Base-by-base conservation (phyloP, 1,140 invertebrate species). In the Scaptomyza hsui region DNA sequence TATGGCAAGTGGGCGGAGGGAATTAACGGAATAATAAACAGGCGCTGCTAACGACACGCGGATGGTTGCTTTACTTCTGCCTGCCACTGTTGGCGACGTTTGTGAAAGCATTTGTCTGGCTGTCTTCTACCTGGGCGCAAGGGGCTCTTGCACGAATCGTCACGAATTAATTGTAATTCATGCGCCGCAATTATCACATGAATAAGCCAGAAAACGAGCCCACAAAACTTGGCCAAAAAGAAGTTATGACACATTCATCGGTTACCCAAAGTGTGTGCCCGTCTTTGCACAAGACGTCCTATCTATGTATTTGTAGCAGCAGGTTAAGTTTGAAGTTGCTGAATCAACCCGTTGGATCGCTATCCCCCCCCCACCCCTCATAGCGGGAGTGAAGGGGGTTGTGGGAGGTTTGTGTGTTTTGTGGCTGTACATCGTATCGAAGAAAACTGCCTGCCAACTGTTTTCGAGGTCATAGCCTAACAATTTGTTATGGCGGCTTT, bases 21-120 rank as follows among this genome's bases (percentile, higher is more conserved):
- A 88, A 86, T 86, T 86, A 86, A 82, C 82, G 61, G 82, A 86
- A 86, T 86, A 86, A 86, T 86, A 86, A 86, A 88, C 82, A 86
- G 82, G 82, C 82, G 82, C 82, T 86, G 82, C 82, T 82, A 86
- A 86, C 82, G 82, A 86, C 82, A 83, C 79, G 79, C 79, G 79
- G 69, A 57, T 29, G 42, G 63, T 65, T 29, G 42, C 26, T 4
- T 48, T 47, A 41, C 49, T 35, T 39, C 48, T 37, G 45, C 57
- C 39, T 15, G 47, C 19, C 32, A 42, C 44, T 57, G 52, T 57
- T 19, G 52, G 29, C 37, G 26, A 29, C 7, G 26, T 29, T 29
- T 29, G 51, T 26, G 19, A n/a, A 37, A 37, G 60, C 35, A 24
- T 59, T 47, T 60, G 29, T 37, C 19, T 55, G 52, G 6, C 64